Evolutionary conservation across 1,140 invertebrate species (phyloP), one percentile per base, ranked within the genome.

Genomic region (Drosophila sp.): DNA sequence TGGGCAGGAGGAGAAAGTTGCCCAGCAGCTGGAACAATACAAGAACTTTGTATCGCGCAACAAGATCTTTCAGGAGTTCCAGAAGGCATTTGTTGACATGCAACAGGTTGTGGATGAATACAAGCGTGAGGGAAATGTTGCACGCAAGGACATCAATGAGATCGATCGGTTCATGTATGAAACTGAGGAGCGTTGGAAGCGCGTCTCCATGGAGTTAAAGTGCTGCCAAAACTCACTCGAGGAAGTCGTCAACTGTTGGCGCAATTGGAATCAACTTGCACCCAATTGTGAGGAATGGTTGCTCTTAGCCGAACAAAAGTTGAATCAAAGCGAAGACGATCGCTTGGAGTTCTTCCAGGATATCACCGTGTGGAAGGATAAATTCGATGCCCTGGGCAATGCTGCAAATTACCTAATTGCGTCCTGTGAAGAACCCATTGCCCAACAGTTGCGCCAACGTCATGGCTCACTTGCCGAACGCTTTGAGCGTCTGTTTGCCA

Each of bases 61-160:
- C 92, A 95, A 97, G 91, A 96, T 99, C 79, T 98, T 98, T 93
- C 96, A 98, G 92, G 97, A 97, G 92, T 98, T 98, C 92, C 97
- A 98, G 84, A 97, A 97, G 93, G 97, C 97, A 14, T 98, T 96
- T 86, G 93, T 96, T 67, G 97, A 98, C 86, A 97, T 98, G 94
- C 97, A 98, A 92, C 96, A 97, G 87, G 96, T 97, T 43, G 95
- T 97, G 32, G 97, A 98, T 43, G 96, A 97, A 81, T 98, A 97
- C 87, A 98, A 97, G 93, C 94, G 95, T 76, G 96, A 97, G 43
- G 96, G 96, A 73, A 94, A 96, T 92, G 94, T 97, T 51, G 95
- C 96, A 93, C 94, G 94, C 80, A 94, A 95, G 76, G 97, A 98
- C 92, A 93, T 94, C 46, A 92, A 94, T 29, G 94, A 95, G 56